These are phyloP conservation scores for Catharus minimus DNA, from an alignment of 2,113 vertebrate species.

Conservation along the genomic window DNA sequence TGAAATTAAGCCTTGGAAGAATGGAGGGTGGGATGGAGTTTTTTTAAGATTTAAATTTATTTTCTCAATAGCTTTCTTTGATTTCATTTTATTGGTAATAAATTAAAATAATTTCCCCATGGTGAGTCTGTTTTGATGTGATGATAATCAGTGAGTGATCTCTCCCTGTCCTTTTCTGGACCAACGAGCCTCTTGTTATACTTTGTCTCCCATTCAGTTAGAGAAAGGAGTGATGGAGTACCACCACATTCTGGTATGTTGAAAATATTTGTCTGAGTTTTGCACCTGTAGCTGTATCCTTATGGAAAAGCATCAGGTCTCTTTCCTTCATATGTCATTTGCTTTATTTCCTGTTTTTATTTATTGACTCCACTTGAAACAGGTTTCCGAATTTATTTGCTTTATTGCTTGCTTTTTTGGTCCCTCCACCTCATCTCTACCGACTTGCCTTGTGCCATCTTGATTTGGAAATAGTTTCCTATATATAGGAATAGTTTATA, in stretches of 20 bases:
- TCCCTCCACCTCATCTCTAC: neutral
- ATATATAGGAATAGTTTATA: neutral
- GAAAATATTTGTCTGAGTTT: neutral
- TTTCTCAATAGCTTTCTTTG: neutral
- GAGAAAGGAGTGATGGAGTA: neutral
- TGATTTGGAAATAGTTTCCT: neutral
- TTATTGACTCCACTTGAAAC: neutral
- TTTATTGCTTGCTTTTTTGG: neutral
- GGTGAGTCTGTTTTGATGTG: neutral
- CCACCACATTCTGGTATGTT: neutral
- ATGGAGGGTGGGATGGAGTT: neutral
- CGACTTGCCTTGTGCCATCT: neutral
- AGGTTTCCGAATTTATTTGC: neutral
- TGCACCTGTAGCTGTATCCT: neutral
- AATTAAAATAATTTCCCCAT: neutral
- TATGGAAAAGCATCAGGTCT: neutral
- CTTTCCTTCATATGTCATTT: neutral
- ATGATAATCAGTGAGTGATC: neutral
- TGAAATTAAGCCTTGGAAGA: neutral
- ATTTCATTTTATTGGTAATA: neutral
- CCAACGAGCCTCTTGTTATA: accelerated
- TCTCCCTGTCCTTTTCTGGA: neutral
- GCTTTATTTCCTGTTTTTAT: neutral
- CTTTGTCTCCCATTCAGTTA: neutral
- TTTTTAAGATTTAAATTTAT: neutral